Evolutionary conservation across 1,140 invertebrate genomes (phyloP), one percentile per base, ranked within the genome.

Genomic region (Acyrthosiphon pisum): DNA sequence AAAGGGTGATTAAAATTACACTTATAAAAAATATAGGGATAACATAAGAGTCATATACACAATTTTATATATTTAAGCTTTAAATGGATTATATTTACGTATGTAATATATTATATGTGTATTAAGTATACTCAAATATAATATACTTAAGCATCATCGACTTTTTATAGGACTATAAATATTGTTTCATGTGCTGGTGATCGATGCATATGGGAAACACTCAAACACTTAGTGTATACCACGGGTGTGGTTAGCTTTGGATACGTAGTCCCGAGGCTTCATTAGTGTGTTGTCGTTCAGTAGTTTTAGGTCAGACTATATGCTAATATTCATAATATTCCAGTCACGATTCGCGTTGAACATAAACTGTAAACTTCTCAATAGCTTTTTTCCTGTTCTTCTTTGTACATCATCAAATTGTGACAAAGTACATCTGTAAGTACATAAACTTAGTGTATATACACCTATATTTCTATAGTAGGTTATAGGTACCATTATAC

Each of bases 321-420:
- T 41, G 44, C 46, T 37, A n/a, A 83, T 92, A 83, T 92, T 92
- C 91, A 92, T 92, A 92, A 92, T 83, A 92, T 84, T 92, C 91
- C 41, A 83, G 91, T 92, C 91, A 92, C 91, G 91, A 84, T 92
- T 92, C 76, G 91, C 46, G 76, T 35, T 92, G n/a, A 35, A 83
- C 76, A 83, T 84, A 92, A 92, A 48, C 76, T 81, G 48, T 53
- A 92, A 83, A 92, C 91, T 92, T 92, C 91, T 92, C 91, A 92
- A 92, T 81, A 48, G 60, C 68, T 23, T 92, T 92, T 92, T 92
- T 92, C 9, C 46, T 60, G 60, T 44, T 81, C 3, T 35, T 91
- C 76, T 92, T 83, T 83, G 46, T 83, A 83, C 41, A 46, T 91
- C 90, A 46, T 76, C 90, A 48, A 48, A 68, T 35, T 76, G 68